Evolutionary conservation across 1,140 invertebrate genomes (phyloP), one percentile per base, ranked within the genome.

Genomic region (Eulimnadia texana): DNA sequence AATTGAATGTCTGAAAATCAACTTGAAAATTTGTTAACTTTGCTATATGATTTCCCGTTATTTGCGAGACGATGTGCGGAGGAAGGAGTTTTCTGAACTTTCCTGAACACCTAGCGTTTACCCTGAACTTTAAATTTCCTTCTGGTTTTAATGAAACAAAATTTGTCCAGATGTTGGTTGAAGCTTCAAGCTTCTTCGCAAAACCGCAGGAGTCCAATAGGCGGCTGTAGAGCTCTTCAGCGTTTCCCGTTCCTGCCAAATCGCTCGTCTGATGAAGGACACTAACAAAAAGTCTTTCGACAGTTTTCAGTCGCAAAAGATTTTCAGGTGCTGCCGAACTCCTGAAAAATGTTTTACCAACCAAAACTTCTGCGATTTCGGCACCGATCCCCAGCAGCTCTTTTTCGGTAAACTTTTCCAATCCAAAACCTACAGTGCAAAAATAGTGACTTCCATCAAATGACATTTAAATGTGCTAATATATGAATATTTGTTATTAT

Each of bases 311-410:
- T 54, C 10, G 22, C n/a, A 64, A 47, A 13, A 64, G 50, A n/a
- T 24, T 20, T 2, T 52, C 20, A 23, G 16, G 22, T n/a, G 10
- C 28, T 20, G 13, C 1, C 9, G 24, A 25, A 2, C n/a, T 29
- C 1, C 54, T 20, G 24, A 64, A 64, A 53, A 64, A 64, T 13
- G 60, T 52, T 64, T 64, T 64, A 22, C 63, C 63, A 42, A 54
- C 23, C 9, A 60, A 27, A 3, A 3, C 25, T 10, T 55, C 23
- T 11, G 50, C 10, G 19, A 24, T 27, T n/a, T 6, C 19, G 0
- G 47, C 61, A 49, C 50, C 20, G 3, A 61, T 24, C 24, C 22
- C 33, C 23, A 60, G 22, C 28, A 64, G 22, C 54, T 64, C 63
- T 27, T 61, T 24, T 6, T 51, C 19, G 19, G 29, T 50, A 54